phyloP scores from a whole-genome alignment of 2,888 invertebrate genomes.

The Hecatera dysodea region DNA sequence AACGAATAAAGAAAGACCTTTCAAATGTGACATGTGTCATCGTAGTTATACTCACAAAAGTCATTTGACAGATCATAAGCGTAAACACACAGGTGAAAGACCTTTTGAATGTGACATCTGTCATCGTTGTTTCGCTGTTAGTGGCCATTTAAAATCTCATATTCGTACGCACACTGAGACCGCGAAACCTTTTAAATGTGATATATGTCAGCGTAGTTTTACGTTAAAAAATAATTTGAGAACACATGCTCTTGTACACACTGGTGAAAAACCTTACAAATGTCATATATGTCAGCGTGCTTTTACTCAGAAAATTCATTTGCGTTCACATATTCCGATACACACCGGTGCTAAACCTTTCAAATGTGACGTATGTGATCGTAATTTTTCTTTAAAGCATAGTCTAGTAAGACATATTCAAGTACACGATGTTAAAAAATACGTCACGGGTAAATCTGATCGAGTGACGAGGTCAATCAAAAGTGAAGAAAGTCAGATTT shows the following conservation, averaged over 20 bases:
- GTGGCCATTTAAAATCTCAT: background rate
- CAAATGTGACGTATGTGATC: background rate
- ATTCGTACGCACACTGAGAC: background rate
- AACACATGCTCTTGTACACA: background rate
- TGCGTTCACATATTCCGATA: constrained; percentile 1
- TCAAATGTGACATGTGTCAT: background rate
- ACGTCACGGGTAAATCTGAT: background rate
- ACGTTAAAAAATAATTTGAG: background rate
- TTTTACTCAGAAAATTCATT: constrained; percentile 2
- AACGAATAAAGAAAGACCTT: background rate
- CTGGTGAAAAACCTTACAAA: constrained; percentile 7
- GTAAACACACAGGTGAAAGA: background rate
- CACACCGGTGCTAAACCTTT: constrained; percentile 4
- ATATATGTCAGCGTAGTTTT: constrained; percentile 1
- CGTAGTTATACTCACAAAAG: background rate
- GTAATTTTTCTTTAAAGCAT: constrained; percentile 2
- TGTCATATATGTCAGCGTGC: constrained; percentile 1
- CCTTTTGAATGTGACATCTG: background rate
- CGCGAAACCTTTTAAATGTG: background rate
- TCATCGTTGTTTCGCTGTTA: background rate
- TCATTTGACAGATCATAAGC: background rate
- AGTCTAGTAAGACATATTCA: background rate
- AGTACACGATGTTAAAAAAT: background rate
- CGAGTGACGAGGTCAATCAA: background rate
- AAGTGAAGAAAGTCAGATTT: too few relatives aligned